Conservation (phyloP, 1,140 invertebrate species). For the Bacillus rossius region DNA sequence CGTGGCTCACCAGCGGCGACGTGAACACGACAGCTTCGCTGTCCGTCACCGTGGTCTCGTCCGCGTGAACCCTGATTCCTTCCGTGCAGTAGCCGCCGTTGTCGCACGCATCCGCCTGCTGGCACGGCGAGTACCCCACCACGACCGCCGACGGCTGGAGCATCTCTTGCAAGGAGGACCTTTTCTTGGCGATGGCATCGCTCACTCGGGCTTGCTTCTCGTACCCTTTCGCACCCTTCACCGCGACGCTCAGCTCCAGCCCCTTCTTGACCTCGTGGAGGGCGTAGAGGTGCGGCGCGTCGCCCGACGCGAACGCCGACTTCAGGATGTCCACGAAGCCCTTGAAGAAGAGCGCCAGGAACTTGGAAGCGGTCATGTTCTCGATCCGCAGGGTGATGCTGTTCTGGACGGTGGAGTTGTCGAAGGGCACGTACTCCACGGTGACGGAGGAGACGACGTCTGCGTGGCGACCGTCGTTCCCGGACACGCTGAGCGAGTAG, state of each 20-base stretch:
- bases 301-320: slow-evolving; percentile 53
- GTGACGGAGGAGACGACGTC: slow-evolving; percentile 80
- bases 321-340: slow-evolving; percentile 65
- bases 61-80: slow-evolving; percentile 59
- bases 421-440: slow-evolving; percentile 73
- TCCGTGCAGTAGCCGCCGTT: slow-evolving; percentile 73
- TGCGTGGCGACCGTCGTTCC: slow-evolving; percentile 82
- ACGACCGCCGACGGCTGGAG: slow-evolving; percentile 51
- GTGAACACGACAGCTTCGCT: slow-evolving; percentile 74
- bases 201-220: slow-evolving; percentile 54
- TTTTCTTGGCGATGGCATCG: slow-evolving; percentile 56
- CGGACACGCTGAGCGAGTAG: slow-evolving; percentile 71
- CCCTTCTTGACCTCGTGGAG: slow-evolving; percentile 57
- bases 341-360: slow-evolving; percentile 68
- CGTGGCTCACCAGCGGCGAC: slow-evolving; percentile 68
- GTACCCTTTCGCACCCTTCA: slow-evolving; percentile 48
- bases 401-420: slow-evolving; percentile 75
- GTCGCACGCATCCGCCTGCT: slow-evolving; percentile 54
- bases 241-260: slow-evolving; percentile 65
- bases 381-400: slow-evolving; percentile 69
- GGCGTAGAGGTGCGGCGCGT: slow-evolving; percentile 63
- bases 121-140: slow-evolving; percentile 70
- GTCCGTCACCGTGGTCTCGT: slow-evolving; percentile 61
- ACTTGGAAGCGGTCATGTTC: slow-evolving; percentile 65
- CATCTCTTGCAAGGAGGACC: slow-evolving; percentile 53